Evolutionary conservation across 2,113 vertebrate genomes (phyloP).

Genomic region (Cyprinus carpio): DNA sequence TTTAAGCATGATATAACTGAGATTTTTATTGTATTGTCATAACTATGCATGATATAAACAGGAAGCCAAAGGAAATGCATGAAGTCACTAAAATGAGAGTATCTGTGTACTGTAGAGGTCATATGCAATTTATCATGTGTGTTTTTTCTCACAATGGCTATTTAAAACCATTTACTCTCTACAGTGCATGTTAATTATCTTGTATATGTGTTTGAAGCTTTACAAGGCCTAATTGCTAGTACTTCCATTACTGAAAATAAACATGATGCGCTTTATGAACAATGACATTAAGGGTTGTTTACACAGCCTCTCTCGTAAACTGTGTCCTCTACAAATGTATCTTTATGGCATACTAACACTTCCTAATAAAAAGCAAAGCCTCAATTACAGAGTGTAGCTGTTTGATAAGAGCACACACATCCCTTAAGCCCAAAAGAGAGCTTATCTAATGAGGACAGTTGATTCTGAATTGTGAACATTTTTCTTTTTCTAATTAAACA

Average conservation of each 20-base stretch:
- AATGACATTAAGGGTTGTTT: conserved; percentile 8
- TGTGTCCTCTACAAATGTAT: background rate
- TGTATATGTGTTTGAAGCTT: background rate
- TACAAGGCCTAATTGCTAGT: background rate
- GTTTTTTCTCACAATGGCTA: background rate
- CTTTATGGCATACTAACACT: background rate
- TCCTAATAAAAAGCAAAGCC: conserved; percentile 3
- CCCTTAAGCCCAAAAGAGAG: background rate
- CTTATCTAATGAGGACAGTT: conserved; percentile 30
- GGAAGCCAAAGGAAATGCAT: background rate
- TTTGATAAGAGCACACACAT: conserved; percentile 47
- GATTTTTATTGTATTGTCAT: no score
- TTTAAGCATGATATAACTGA: no score
- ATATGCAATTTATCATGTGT: background rate
- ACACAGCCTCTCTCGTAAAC: background rate
- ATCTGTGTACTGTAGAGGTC: background rate
- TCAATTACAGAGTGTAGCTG: conserved; percentile 8
- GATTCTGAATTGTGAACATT: background rate
- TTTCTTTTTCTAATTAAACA: background rate
- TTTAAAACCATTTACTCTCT: background rate
- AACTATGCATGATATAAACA: background rate
- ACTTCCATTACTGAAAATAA: background rate
- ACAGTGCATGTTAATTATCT: background rate
- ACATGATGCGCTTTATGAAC: background rate
- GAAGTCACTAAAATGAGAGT: background rate